These are phyloP conservation scores for Chamaea fasciata DNA, from an alignment of 2,113 vertebrate species.

Conservation along the genomic window DNA sequence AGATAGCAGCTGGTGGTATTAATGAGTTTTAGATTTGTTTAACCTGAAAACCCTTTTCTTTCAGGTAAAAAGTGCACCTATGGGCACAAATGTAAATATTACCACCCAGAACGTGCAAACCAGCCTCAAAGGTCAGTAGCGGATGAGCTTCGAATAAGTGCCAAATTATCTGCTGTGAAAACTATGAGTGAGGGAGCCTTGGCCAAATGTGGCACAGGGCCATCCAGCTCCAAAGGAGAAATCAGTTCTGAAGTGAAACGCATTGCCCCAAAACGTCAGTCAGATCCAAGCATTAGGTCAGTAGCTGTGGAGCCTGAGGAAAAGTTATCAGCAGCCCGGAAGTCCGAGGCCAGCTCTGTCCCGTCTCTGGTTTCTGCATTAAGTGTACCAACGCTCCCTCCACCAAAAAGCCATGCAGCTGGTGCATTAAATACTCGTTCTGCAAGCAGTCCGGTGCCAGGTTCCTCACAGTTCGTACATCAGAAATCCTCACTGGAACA, in stretches of 20 bases:
- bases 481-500: conserved; percentile 92
- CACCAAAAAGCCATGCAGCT: conserved; percentile 91
- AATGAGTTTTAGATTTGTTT: background rate
- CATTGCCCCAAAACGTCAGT: conserved; percentile 93
- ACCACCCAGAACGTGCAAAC: conserved; percentile 96
- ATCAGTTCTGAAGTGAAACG: conserved; percentile 86
- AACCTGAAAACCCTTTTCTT: conserved; percentile 42
- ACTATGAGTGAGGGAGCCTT: conserved; percentile 96
- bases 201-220: conserved; percentile 83
- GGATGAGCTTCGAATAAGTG: conserved; percentile 96
- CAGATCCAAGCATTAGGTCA: conserved; percentile 95
- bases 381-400: conserved; percentile 94
- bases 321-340: conserved; percentile 82
- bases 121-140: conserved; percentile 94
- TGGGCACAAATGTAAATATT: conserved; percentile 99
- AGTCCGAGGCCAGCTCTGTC: conserved; percentile 93
- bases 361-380: conserved; percentile 95
- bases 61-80: conserved; percentile 99
- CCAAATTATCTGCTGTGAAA: conserved; percentile 96
- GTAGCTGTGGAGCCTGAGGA: conserved; percentile 90
- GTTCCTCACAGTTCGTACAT: conserved; percentile 88
- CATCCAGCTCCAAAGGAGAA: conserved; percentile 80
- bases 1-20: background rate
- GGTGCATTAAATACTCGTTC: conserved; percentile 96
- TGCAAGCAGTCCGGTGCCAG: conserved; percentile 95